Evolutionary conservation across 1,140 invertebrate genomes (phyloP).

Genomic region (Halotydeus destructor): DNA sequence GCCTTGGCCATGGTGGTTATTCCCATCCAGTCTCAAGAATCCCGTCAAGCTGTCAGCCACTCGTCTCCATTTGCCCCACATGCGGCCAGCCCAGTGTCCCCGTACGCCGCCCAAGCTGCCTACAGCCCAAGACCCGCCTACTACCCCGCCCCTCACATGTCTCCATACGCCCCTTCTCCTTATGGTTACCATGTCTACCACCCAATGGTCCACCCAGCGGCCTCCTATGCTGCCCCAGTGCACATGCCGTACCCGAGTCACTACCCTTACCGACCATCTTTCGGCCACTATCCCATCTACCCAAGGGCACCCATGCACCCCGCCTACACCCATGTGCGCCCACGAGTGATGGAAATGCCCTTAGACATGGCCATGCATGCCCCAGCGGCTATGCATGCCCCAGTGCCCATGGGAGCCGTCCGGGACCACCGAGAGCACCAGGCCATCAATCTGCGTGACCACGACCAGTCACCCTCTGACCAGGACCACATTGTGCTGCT

Average conservation of each 20-base stretch:
- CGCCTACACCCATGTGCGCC: background rate
- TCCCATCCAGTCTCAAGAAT: background rate
- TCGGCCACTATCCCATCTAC: no score
- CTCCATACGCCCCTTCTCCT: background rate
- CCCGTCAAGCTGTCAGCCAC: background rate
- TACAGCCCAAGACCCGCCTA: slow-evolving; percentile 3
- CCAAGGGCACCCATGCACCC: no score
- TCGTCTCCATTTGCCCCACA: background rate
- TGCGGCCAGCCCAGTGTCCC: background rate
- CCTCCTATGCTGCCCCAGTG: slow-evolving; percentile 4
- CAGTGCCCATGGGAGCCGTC: background rate
- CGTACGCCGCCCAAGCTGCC: background rate
- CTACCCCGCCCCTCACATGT: background rate
- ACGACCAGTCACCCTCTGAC: slow-evolving; percentile 4
- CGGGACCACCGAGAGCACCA: background rate
- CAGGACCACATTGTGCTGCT: slow-evolving; percentile 4
- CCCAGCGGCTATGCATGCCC: slow-evolving; percentile 4
- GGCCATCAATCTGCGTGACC: background rate
- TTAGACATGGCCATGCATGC: background rate
- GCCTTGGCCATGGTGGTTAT: slow-evolving; percentile 6
- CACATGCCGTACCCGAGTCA: slow-evolving; percentile 1
- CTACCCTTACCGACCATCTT: no score
- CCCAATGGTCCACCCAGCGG: background rate
- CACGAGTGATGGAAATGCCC: slow-evolving; percentile 1
- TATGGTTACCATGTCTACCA: no score